Evolutionary conservation across 2,113 vertebrate species (phyloP).

Genomic region (Speoplatyrhinus poulsoni): DNA sequence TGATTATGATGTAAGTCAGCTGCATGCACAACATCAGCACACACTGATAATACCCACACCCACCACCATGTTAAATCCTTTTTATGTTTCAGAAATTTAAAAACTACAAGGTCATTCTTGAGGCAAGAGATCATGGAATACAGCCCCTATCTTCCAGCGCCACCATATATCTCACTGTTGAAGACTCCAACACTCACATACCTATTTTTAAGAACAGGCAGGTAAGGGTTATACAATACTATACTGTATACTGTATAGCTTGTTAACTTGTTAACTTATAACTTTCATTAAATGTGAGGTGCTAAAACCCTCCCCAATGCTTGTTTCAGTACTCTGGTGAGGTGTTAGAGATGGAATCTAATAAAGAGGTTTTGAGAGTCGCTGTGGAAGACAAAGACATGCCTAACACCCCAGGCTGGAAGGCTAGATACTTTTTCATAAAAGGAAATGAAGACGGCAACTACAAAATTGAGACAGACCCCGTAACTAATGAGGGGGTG

Average conservation of each 20-base stretch:
- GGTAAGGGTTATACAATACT: slow-evolving; percentile 26
- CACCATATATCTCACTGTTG: slow-evolving; percentile 58
- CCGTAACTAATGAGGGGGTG: slow-evolving; percentile 79
- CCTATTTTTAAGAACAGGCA: slow-evolving; percentile 63
- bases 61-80: background rate
- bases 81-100: slow-evolving; percentile 60
- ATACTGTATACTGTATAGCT: background rate
- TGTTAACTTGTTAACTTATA: too few species aligned
- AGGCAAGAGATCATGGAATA: slow-evolving; percentile 67
- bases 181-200: slow-evolving; percentile 73
- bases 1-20: slow-evolving; percentile 74
- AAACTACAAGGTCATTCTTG: slow-evolving; percentile 58
- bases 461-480: slow-evolving; percentile 77
- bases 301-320: background rate
- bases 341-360: slow-evolving; percentile 43
- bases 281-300: background rate
- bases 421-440: slow-evolving; percentile 68
- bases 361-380: slow-evolving; percentile 60
- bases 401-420: slow-evolving; percentile 73
- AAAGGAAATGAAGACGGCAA: slow-evolving; percentile 71
- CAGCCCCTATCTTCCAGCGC: slow-evolving; percentile 64
- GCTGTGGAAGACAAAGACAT: slow-evolving; percentile 75
- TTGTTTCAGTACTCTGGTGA: slow-evolving; percentile 56
- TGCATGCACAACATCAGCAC: background rate
- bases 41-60: background rate